These are phyloP conservation scores for Mactra quadrangularis DNA, from an alignment of 1,140 invertebrate genomes.

Conservation along the genomic window DNA sequence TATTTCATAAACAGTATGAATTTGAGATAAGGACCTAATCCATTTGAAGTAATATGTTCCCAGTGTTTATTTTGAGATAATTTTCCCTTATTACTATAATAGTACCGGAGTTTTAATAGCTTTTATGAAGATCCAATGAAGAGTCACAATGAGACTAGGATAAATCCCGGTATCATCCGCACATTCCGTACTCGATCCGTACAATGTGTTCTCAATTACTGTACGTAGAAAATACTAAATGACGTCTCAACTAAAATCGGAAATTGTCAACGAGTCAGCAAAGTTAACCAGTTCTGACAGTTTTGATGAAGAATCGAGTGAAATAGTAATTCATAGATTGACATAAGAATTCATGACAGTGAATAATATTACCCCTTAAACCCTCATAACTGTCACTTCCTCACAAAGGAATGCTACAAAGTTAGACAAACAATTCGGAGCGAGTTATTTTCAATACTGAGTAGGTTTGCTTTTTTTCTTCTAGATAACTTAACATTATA, in stretches of 20 bases:
- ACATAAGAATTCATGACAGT: constrained; percentile 14
- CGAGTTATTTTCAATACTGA: neutral
- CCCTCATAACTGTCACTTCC: neutral
- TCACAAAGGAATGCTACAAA: neutral
- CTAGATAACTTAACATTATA: too few relatives aligned
- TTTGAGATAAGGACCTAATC: constrained; percentile 25
- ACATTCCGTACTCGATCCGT: constrained; percentile 20
- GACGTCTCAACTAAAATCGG: constrained; percentile 20
- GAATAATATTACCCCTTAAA: constrained; percentile 42
- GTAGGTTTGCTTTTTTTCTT: constrained; percentile 17
- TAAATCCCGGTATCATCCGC: neutral
- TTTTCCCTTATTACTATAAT: constrained; percentile 14
- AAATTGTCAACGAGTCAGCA: constrained; percentile 21
- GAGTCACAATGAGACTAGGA: neutral
- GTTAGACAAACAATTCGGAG: too few relatives aligned
- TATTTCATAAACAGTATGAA: constrained; percentile 39
- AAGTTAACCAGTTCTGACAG: constrained; percentile 3
- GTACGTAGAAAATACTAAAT: constrained; percentile 39
- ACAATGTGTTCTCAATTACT: constrained; percentile 32
- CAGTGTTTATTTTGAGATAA: constrained; percentile 17
- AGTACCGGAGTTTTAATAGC: constrained; percentile 24
- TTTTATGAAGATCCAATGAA: constrained; percentile 8
- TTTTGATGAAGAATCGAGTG: constrained; percentile 33
- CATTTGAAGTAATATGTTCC: constrained; percentile 24
- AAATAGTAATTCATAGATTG: constrained; percentile 1